Conservation (phyloP, 2,797 vertebrate species). For the Mallotus villosus region DNA sequence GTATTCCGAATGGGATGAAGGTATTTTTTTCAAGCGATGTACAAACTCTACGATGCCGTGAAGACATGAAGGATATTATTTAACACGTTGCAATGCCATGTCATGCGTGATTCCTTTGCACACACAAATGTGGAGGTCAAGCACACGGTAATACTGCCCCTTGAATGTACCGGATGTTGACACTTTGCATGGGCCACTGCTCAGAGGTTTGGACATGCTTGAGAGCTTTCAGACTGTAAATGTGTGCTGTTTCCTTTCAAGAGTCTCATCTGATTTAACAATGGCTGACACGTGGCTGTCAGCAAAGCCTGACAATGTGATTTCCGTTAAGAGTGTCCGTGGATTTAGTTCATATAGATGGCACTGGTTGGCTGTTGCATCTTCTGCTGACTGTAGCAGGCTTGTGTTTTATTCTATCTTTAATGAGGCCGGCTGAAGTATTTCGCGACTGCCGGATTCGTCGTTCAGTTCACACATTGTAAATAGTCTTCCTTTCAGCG, state of each 20-base stretch:
- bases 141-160: conserved; percentile 1
- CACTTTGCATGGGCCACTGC: conserved; percentile 26
- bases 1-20: background rate
- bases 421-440: conserved; percentile 5
- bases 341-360: conserved; percentile 14
- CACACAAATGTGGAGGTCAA: background rate
- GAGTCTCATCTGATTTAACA: conserved; percentile 5
- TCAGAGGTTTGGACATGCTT: background rate
- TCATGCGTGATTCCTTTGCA: conserved; percentile 33
- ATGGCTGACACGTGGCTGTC: conserved; percentile 25
- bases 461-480: conserved; percentile 27
- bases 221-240: conserved; percentile 5
- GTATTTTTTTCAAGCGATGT: background rate
- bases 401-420: background rate
- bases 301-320: conserved; percentile 38
- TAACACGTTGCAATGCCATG: conserved; percentile 23
- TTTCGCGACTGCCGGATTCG: conserved; percentile 25
- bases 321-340: conserved; percentile 30
- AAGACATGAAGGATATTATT: background rate
- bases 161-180: conserved; percentile 22
- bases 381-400: background rate
- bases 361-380: background rate
- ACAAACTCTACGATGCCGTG: background rate
- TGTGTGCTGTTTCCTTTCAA: background rate
- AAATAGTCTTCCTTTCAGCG: conserved; percentile 21